Conservation (phyloP, 1,140 invertebrate genomes). For the Drosophila pectinifera region DNA sequence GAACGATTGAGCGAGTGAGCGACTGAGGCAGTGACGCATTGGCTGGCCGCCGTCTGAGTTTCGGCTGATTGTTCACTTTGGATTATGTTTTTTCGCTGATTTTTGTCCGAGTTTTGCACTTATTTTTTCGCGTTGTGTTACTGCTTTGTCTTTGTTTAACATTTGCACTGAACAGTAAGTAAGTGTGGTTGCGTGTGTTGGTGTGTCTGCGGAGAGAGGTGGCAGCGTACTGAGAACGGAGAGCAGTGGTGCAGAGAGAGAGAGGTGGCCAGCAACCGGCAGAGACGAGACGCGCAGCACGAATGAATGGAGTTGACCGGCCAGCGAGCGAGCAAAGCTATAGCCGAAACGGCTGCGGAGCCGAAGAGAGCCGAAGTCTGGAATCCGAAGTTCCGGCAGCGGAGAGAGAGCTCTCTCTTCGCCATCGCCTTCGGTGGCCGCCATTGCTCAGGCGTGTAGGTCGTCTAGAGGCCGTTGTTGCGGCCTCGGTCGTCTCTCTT, state of each 20-base stretch:
- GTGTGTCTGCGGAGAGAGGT: constrained; percentile 18
- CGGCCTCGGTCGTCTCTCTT: constrained; percentile 15
- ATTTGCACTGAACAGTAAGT: constrained; percentile 49
- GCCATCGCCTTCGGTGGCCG: constrained; percentile 3
- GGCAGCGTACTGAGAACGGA: constrained; percentile 18
- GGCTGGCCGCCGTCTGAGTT: constrained; percentile 35
- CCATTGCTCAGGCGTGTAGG: constrained; percentile 77
- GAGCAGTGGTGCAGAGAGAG: constrained; percentile 24
- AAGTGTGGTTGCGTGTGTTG: constrained; percentile 13
- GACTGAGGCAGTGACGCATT: constrained; percentile 66
- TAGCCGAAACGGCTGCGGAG: background rate
- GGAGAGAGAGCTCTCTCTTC: constrained; percentile 20
- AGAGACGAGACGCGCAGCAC: constrained; percentile 70
- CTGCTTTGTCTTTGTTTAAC: constrained; percentile 65
- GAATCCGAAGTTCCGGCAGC: constrained; percentile 24
- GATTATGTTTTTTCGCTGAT: constrained; percentile 18
- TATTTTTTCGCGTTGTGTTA: constrained; percentile 36
- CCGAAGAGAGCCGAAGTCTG: constrained; percentile 19
- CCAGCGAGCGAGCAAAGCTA: constrained; percentile 56
- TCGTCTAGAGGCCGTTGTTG: constrained; percentile 84
- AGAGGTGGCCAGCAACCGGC: constrained; percentile 61
- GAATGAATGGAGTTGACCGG: constrained; percentile 76
- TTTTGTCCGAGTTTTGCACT: constrained; percentile 39
- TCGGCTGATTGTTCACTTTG: constrained; percentile 55
- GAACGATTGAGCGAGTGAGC: constrained; percentile 39